These are phyloP conservation scores for Pardalotus punctatus DNA, from an alignment of 2,113 vertebrate species.

Conservation along the genomic window DNA sequence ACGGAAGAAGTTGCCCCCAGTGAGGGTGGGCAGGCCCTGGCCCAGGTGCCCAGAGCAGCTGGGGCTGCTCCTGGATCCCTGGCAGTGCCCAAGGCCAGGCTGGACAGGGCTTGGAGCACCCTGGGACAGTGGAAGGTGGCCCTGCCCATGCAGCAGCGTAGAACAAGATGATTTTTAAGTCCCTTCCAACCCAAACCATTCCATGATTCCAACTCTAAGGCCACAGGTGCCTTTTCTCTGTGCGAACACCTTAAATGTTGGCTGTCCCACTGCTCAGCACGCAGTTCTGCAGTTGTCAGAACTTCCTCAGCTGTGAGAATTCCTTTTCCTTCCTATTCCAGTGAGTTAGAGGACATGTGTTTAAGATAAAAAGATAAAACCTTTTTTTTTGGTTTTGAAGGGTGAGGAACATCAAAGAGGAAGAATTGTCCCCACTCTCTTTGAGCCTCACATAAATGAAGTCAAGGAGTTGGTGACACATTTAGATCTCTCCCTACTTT, in stretches of 20 bases:
- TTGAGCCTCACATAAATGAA: background rate
- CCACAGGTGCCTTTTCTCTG: background rate
- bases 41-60: background rate
- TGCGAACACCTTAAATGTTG: too few relatives aligned
- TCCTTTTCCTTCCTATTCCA: background rate
- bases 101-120: background rate
- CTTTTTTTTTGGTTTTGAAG: background rate
- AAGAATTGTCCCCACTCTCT: background rate
- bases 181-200: background rate
- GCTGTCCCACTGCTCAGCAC: background rate
- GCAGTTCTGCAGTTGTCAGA: background rate
- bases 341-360: background rate
- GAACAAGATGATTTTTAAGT: background rate
- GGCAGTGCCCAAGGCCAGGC: background rate
- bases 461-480: background rate
- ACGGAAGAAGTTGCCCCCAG: background rate
- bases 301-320: background rate
- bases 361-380: background rate
- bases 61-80: background rate
- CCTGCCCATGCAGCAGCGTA: background rate
- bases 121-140: background rate
- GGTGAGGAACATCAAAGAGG: background rate
- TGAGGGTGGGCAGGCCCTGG: background rate
- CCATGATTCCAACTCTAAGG: too few relatives aligned
- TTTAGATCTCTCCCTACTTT: background rate